These are phyloP conservation scores for Alethe diademata DNA, from an alignment of 2,113 vertebrate species.

Conservation along the genomic window DNA sequence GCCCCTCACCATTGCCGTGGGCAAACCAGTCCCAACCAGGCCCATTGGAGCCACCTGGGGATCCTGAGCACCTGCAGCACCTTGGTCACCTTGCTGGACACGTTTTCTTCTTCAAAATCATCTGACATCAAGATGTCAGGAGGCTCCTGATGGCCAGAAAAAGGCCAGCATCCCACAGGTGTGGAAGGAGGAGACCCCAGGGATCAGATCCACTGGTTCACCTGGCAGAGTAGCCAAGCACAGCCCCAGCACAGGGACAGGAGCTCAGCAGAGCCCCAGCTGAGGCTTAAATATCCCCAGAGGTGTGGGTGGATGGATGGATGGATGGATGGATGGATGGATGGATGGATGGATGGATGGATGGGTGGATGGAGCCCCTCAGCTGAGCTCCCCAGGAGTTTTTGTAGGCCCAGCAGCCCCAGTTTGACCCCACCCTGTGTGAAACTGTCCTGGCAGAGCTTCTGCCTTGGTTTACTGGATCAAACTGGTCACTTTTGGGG, in stretches of 20 bases:
- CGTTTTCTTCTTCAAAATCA: not conserved
- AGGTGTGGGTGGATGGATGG: not conserved
- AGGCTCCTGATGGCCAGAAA: not conserved
- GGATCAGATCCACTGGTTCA: accelerated
- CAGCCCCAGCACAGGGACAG: accelerated
- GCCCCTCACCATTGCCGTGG: not conserved
- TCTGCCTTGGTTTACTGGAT: not conserved
- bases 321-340: not conserved
- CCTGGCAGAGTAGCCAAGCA: not conserved
- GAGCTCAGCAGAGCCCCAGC: not conserved
- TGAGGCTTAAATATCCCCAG: not conserved
- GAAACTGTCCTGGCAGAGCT: not conserved
- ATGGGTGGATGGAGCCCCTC: not conserved
- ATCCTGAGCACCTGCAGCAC: not conserved
- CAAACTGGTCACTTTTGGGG: accelerated
- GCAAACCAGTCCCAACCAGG: not conserved
- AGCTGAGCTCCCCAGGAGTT: not conserved
- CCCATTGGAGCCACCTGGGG: not conserved
- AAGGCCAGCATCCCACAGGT: not conserved
- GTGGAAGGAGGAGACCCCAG: not conserved
- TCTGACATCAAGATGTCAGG: not conserved
- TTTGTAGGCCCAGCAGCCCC: not conserved
- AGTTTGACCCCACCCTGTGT: not conserved
- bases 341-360: not conserved
- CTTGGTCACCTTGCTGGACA: not conserved